Percentiles rank a stretch among this genome's conserved stretches.
Evolutionary conservation across 1,140 invertebrate species (phyloP).

Genomic region (Drosophila ficusphila): DNA sequence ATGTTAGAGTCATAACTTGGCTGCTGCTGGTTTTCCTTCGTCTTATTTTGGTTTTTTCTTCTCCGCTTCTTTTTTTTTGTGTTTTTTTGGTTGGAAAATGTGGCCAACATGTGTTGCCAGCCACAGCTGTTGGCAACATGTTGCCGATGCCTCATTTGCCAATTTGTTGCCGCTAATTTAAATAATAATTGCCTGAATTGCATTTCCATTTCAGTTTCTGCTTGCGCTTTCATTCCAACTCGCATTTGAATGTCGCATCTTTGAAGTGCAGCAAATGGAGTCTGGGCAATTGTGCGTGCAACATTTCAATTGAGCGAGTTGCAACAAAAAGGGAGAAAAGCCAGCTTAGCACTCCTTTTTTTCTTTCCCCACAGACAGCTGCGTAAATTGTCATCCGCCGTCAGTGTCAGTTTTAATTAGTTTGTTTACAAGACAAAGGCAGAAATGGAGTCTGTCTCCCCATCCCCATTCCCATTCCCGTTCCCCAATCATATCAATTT

Average conservation of each 20-base stretch:
- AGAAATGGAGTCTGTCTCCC: not conserved
- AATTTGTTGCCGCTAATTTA: constrained; percentile 76
- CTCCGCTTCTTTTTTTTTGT: too few relatives aligned
- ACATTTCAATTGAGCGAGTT: constrained; percentile 74
- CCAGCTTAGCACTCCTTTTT: constrained; percentile 35
- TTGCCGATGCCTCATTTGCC: constrained; percentile 63
- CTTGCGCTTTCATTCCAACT: not conserved
- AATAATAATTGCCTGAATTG: constrained; percentile 60
- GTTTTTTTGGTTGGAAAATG: constrained; percentile 35
- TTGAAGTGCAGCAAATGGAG: constrained; percentile 46
- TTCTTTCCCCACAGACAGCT: constrained; percentile 44
- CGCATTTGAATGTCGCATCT: constrained; percentile 49
- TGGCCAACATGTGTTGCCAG: constrained; percentile 60
- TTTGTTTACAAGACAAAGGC: constrained; percentile 68
- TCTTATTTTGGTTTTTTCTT: not conserved
- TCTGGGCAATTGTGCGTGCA: constrained; percentile 75
- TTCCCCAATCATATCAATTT: constrained; percentile 75
- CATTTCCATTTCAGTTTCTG: constrained; percentile 53
- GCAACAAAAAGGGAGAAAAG: constrained; percentile 24
- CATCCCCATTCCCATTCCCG: constrained; percentile 5
- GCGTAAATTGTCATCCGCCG: constrained; percentile 79
- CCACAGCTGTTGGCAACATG: constrained; percentile 70
- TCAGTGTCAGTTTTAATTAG: constrained; percentile 82
- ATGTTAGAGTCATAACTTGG: constrained; percentile 41
- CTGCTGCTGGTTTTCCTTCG: constrained; percentile 23